These are phyloP conservation scores for Acanthornis magna DNA, from an alignment of 2,797 vertebrate species.

Conservation along the genomic window DNA sequence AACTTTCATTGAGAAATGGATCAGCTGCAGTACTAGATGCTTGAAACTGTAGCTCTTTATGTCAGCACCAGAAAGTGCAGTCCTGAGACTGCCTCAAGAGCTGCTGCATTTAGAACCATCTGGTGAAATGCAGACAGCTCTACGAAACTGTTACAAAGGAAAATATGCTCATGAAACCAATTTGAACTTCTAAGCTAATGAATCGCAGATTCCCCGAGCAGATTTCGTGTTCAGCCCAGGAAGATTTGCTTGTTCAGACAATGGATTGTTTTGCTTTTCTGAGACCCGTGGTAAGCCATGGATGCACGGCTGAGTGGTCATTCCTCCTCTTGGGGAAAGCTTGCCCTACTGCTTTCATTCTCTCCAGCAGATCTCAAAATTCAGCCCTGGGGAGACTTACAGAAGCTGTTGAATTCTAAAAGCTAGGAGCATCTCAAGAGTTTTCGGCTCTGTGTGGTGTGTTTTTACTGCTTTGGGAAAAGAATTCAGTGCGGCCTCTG, in stretches of 20 bases:
- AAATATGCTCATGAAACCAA: background rate
- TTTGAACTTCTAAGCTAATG: constrained; percentile 13
- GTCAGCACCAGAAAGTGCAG: background rate
- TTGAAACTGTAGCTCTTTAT: background rate
- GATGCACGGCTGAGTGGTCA: background rate
- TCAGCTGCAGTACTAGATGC: background rate
- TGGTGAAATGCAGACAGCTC: background rate
- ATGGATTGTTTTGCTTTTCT: background rate
- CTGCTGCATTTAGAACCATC: background rate
- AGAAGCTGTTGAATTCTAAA: background rate
- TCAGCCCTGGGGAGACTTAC: background rate
- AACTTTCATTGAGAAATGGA: background rate
- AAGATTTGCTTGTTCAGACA: background rate
- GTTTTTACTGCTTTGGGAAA: background rate
- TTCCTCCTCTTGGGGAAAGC: background rate
- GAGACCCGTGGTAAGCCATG: background rate
- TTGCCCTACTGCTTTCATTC: background rate
- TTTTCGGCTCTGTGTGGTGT: background rate
- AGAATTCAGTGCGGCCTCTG: background rate
- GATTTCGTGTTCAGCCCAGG: background rate
- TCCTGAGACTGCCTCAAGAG: background rate
- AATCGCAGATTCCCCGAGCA: background rate
- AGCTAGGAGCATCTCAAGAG: background rate
- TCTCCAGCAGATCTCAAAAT: background rate
- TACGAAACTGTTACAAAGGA: background rate